phyloP scores from a whole-genome alignment of 2,797 vertebrate genomes.

The Danio jaintianensis region DNA sequence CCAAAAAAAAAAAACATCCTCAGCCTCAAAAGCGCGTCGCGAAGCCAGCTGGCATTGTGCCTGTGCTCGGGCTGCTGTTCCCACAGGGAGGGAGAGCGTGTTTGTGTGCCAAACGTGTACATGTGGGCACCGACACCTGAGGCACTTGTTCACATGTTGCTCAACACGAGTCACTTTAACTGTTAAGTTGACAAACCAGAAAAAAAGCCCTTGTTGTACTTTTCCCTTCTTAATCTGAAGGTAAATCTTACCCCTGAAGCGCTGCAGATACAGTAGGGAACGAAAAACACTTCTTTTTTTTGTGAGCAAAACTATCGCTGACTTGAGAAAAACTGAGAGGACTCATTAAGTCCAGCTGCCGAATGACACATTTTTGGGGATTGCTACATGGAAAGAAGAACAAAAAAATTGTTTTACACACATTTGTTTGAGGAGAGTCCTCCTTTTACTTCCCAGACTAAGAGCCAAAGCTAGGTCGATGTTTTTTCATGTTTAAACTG shows the following conservation, averaged over 20 bases:
- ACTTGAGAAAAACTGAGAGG: conserved; percentile 41
- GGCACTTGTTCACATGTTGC: conserved; percentile 52
- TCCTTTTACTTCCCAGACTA: neutral
- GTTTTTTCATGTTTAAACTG: neutral
- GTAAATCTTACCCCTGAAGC: conserved; percentile 31
- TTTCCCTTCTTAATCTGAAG: neutral
- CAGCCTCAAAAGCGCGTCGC: conserved; percentile 70
- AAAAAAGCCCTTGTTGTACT: neutral
- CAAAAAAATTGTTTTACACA: conserved; percentile 13
- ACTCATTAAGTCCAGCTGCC: conserved; percentile 46
- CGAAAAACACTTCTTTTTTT: neutral
- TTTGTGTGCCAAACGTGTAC: conserved; percentile 45
- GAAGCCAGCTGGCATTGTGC: conserved; percentile 75
- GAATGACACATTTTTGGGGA: conserved; percentile 39
- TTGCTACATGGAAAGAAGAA: neutral
- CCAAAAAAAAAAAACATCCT: conserved; percentile 74
- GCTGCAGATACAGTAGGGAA: neutral
- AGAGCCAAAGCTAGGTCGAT: neutral
- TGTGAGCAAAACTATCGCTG: conserved; percentile 25
- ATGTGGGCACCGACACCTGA: conserved; percentile 57
- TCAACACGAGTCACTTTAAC: conserved; percentile 15
- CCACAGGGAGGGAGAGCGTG: conserved; percentile 66
- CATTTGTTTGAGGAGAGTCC: neutral
- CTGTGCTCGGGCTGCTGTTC: conserved; percentile 73
- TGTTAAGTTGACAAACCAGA: neutral